Base-by-base conservation (phyloP, 2,113 vertebrate species). In the Patagioenas fasciata region DNA sequence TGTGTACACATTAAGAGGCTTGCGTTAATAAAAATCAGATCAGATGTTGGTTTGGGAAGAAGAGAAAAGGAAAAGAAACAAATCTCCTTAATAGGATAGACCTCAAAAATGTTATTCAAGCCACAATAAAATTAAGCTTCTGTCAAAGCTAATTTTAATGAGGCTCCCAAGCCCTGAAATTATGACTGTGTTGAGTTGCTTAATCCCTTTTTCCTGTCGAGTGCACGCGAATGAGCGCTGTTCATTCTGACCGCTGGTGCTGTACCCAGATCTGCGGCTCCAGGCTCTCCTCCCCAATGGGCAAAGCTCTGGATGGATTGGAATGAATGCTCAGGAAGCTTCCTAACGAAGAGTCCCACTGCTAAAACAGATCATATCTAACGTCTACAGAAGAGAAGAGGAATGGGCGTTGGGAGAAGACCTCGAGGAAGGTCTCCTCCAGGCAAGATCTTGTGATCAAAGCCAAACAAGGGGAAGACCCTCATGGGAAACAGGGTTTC, bases 131-230 rank as follows among this genome's bases (percentile, higher is more conserved):
- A 95, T 79, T 42, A 93, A 88, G 74, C 74, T 85, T 34, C 58
- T 48, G 62, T 53, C 92, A 83, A 81, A 91, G 80, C 48, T 64
- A 4, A 62, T 93, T 94, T 91, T 79, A 89, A 94, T 38, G 80
- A 82, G 83, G 23, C 91, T 89, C 78, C 67, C 5, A 47, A 84
- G 87, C 57, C 48, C 53, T 48, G 56, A 69, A 94, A 87, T 95
- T 56, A 84, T 1, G 28, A 15, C 51, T 36, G 34, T 2, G 54
- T 28, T n/a, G 60, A 89, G 72, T 79, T 56, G 34, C 38, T 86
- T 85, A 89, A 84, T 88, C 77, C 58, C 48, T 31, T 71, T 85
- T 65, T 87, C 88, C 66, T 61, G 36, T 21, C 1, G n/a, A 9
- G 40, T 1, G 61, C 28, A 1, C 2, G 24, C 15, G 60, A 90